Percentiles rank a stretch among this genome's conserved stretches.
phyloP scores from a whole-genome alignment of 2,888 invertebrate species.

The Mellilla xanthometata region DNA sequence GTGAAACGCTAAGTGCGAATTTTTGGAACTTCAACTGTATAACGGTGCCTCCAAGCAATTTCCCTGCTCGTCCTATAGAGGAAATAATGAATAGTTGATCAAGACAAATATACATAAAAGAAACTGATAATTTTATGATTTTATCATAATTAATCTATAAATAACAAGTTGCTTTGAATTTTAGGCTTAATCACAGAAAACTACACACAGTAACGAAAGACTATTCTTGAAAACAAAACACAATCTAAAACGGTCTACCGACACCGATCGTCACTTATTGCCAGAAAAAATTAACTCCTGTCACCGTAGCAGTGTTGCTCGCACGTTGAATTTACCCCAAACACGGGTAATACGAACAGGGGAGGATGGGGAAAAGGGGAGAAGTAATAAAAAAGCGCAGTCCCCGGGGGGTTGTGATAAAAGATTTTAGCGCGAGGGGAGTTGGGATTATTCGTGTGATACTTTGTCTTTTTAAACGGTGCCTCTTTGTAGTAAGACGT shows the following conservation, averaged over 20 bases:
- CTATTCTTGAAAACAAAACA: no score
- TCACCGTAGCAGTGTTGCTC: conserved; percentile 43
- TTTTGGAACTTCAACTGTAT: no score
- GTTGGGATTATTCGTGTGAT: conserved; percentile 60
- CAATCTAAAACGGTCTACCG: conserved; percentile 33
- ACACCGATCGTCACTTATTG: conserved; percentile 33
- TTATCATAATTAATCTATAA: no score
- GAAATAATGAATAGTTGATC: no score
- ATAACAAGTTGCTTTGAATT: no score
- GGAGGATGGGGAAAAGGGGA: conserved; percentile 27
- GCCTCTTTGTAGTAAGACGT: conserved; percentile 45
- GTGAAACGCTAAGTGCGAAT: no score
- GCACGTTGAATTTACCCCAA: conserved; percentile 34
- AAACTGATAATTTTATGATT: no score
- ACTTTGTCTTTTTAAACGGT: conserved; percentile 74
- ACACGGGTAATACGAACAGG: conserved; percentile 32
- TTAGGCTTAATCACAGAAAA: no score
- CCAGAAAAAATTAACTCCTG: conserved; percentile 62
- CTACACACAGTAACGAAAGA: no score
- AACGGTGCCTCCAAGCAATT: no score
- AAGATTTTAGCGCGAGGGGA: conserved; percentile 70
- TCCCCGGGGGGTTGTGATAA: conserved; percentile 65
- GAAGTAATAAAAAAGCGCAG: conserved; percentile 62
- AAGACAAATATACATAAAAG: no score
- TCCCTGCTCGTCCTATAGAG: no score